Base-by-base conservation (phyloP, 2,888 invertebrate species). In the Clostera curtula region DNA sequence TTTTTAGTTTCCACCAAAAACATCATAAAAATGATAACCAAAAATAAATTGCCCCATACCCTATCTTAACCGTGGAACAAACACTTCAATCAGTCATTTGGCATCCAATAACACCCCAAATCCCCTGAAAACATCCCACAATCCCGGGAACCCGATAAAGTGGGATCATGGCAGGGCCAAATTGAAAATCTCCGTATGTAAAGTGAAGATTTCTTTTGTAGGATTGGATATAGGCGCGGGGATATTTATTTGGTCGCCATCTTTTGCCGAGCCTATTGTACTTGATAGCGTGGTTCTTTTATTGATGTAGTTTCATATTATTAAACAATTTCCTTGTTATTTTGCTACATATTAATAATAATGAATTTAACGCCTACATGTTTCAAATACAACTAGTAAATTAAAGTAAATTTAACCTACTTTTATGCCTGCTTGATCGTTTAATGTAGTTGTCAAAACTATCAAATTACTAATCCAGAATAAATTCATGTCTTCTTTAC, bases 141-240 rank as follows among this genome's bases (percentile, higher is more conserved):
- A 39, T 36, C 44, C 47, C 53, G 8, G 28, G 47, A 44, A 40
- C 48, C 43, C 49, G 57, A 57, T 57, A 57, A 53, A 43, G 36
- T 33, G 34, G 43, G 44, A 47, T 43, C 49, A 51, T 38, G 45
- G 40, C 5, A 40, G 37, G 45, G 43, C 47, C 52, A 53, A 53
- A 53, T 53, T 53, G 53, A 53, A 53, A 49, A 54, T 41, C 50
- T 50, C 36, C 29, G 34, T 43, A 49, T 49, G 44, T 47, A 40
- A 50, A 47, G 38, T 28, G 31, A 22, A n/a, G 16, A 19, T 21
- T 21, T 22, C 31, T 27, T 29, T 43, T 41, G 46, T 40, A 39
- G 43, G 4, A 22, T 12, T 16, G 31, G 24, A 28, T 29, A 27
- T 34, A 19, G 12, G 9, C 18, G 5, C n/a, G 8, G 12, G 13